These are phyloP conservation scores for Phylloscopus trochilus DNA, from an alignment of 2,113 vertebrate species.

Conservation along the genomic window DNA sequence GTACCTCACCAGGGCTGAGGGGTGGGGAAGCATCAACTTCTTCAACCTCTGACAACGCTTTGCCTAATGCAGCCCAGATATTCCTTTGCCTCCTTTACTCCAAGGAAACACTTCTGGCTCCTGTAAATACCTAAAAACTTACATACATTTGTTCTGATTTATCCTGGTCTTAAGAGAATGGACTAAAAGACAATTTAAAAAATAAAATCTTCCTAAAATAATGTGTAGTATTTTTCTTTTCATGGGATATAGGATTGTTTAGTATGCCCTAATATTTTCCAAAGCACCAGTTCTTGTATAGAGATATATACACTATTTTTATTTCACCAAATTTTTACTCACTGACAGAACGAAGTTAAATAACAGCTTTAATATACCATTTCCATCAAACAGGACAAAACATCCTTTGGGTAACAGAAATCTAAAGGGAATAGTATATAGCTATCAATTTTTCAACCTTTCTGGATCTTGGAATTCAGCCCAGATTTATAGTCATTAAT, in stretches of 20 bases:
- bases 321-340: background rate
- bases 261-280: background rate
- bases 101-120: background rate
- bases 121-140: background rate
- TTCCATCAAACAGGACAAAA: background rate
- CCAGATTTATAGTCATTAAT: constrained; percentile 3
- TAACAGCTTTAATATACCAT: background rate
- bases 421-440: background rate
- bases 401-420: background rate
- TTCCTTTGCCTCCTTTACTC: background rate
- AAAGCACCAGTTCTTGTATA: background rate
- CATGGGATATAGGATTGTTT: background rate
- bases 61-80: background rate
- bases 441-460: background rate
- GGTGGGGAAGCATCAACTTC: background rate
- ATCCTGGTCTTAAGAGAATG: background rate
- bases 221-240: background rate
- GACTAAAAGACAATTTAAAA: rapidly evolving
- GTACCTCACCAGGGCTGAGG: background rate
- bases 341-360: background rate
- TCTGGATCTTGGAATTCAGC: background rate
- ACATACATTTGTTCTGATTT: rapidly evolving
- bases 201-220: background rate
- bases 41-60: background rate
- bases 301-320: background rate